Conservation (phyloP, 2,797 vertebrate species). For the Trachops cirrhosus region DNA sequence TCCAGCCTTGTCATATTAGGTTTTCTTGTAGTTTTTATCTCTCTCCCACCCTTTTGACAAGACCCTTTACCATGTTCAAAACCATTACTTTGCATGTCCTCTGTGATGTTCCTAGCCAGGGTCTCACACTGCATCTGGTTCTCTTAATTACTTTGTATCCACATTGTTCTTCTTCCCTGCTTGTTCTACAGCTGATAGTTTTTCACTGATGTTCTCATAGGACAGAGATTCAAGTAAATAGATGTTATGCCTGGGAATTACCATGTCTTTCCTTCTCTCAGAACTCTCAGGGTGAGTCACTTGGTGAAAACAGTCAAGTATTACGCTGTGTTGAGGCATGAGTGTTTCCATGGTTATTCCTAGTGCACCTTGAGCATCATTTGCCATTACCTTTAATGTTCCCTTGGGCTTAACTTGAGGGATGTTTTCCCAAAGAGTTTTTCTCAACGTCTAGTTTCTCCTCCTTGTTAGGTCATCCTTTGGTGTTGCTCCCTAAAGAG, state of each 20-base stretch:
- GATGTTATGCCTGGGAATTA: neutral
- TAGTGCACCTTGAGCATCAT: neutral
- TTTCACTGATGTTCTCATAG: neutral
- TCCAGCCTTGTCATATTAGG: neutral
- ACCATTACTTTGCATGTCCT: neutral
- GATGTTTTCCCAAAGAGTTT: neutral
- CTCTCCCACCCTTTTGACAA: neutral
- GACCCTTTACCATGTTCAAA: neutral
- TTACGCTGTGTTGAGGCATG: neutral
- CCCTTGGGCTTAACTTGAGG: neutral
- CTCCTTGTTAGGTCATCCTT: neutral
- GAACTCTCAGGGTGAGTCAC: neutral
- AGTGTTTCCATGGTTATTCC: neutral
- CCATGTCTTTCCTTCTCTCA: neutral
- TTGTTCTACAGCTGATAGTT: neutral
- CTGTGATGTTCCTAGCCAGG: neutral
- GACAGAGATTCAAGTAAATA: neutral
- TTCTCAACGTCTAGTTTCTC: neutral
- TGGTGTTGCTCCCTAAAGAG: neutral
- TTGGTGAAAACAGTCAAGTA: neutral
- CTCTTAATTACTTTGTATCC: neutral
- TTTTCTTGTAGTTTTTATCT: neutral
- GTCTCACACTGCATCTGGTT: neutral
- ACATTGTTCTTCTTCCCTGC: too few relatives aligned
- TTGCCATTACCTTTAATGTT: neutral